These are phyloP conservation scores for Chymomyza amoena DNA, from an alignment of 2,888 invertebrate genomes.

Conservation along the genomic window DNA sequence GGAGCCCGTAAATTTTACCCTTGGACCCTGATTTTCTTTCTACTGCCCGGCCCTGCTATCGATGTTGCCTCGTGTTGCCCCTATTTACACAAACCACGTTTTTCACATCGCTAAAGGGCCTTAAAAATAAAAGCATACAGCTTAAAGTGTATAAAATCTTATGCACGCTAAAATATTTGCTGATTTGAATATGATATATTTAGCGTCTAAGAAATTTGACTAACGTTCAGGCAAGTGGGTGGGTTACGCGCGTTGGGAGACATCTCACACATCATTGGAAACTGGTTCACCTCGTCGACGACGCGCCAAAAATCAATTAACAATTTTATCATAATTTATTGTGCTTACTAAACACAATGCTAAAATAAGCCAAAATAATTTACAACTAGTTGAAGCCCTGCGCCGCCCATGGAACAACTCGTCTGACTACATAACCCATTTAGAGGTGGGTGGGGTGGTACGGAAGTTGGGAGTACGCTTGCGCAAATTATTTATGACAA, in stretches of 20 bases:
- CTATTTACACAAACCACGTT: no score
- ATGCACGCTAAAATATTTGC: not conserved
- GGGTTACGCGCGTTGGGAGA: not conserved
- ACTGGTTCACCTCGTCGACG: conserved; percentile 52
- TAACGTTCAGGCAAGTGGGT: conserved; percentile 29
- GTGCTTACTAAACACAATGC: conserved; percentile 31
- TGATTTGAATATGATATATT: not conserved
- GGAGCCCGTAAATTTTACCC: no score
- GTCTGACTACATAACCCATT: conserved; percentile 1
- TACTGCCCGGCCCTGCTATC: no score
- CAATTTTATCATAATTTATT: conserved; percentile 72
- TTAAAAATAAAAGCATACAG: not conserved
- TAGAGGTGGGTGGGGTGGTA: conserved; percentile 23
- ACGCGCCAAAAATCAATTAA: conserved; percentile 61
- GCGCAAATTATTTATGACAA: conserved; percentile 47
- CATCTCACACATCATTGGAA: conserved; percentile 25
- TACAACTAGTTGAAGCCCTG: conserved; percentile 2
- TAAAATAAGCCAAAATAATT: conserved; percentile 15
- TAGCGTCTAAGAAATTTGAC: conserved; percentile 29
- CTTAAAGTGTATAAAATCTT: conserved; percentile 24
- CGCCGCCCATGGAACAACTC: not conserved
- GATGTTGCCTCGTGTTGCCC: no score
- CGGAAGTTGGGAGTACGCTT: conserved; percentile 26
- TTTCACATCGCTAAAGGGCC: no score
- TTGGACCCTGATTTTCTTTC: no score